Conservation (phyloP, 2,113 vertebrate genomes). For the Aythya baeri region DNA sequence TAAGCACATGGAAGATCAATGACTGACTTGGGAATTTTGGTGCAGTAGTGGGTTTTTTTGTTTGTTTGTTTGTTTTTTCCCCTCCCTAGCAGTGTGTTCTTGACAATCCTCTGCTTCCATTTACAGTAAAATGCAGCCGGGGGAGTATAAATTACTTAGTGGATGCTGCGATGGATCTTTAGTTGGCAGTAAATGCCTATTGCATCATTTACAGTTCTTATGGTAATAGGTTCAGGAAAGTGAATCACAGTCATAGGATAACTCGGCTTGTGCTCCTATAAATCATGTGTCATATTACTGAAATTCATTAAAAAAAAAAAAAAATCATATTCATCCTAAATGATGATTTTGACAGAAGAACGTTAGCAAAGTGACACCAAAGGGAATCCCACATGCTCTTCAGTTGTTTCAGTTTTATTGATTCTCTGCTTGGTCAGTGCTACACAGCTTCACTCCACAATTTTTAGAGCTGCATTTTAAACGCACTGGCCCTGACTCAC, state of each 20-base stretch:
- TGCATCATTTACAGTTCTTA: not conserved
- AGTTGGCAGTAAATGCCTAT: not conserved
- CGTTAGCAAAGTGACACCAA: not conserved
- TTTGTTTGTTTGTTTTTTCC: not conserved
- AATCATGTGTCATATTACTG: not conserved
- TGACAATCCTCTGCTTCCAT: not conserved
- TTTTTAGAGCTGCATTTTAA: not conserved
- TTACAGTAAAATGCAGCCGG: not conserved
- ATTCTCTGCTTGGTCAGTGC: not conserved
- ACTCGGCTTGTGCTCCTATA: not conserved
- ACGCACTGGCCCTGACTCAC: not conserved
- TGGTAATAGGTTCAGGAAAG: not conserved
- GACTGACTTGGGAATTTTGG: not conserved
- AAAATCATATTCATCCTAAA: not conserved
- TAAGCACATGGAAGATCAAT: accelerated
- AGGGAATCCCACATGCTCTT: not conserved
- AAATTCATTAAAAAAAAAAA: not conserved
- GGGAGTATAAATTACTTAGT: not conserved
- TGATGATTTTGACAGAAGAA: not conserved
- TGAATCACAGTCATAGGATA: slow-evolving; percentile 55
- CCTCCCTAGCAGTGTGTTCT: not conserved
- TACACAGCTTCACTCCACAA: not conserved
- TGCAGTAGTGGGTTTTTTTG: no score
- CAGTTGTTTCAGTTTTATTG: not conserved
- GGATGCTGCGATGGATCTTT: not conserved